These are phyloP conservation scores for Cephalopachus bancanus DNA, from an alignment of 2,797 vertebrate genomes.

Conservation along the genomic window DNA sequence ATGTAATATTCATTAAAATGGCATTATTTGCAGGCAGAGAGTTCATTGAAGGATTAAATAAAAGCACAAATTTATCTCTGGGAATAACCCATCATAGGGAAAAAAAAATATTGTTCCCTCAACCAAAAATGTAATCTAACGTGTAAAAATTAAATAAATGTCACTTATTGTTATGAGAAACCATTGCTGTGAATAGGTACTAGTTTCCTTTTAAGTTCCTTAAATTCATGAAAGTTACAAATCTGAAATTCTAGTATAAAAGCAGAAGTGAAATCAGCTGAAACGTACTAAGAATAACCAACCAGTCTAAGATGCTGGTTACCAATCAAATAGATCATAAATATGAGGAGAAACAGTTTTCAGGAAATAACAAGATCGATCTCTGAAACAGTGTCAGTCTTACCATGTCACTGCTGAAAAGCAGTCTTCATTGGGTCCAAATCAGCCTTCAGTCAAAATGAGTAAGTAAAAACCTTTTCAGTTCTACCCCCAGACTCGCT, in stretches of 20 bases:
- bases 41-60: conserved; percentile 35
- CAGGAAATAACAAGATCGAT: background rate
- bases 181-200: background rate
- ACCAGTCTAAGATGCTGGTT: background rate
- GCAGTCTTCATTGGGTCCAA: rapidly evolving
- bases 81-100: conserved; percentile 26
- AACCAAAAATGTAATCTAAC: conserved; percentile 71
- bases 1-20: conserved; percentile 66
- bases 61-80: conserved; percentile 63
- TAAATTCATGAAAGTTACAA: conserved; percentile 60
- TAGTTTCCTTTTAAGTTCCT: conserved; percentile 66
- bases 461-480: background rate
- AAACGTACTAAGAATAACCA: conserved; percentile 58
- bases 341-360: background rate
- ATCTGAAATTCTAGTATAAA: conserved; percentile 56
- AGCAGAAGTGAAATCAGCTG: conserved; percentile 75
- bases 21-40: background rate
- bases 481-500: background rate
- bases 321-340: background rate
- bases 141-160: conserved; percentile 34
- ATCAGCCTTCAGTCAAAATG: background rate
- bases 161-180: conserved; percentile 56
- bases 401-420: background rate
- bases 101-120: background rate
- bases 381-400: background rate